Evolutionary conservation across 35 echinoderm and acorn worm genomes (phyloP).

Genomic region (Hemicentrotus pulcherrimus): DNA sequence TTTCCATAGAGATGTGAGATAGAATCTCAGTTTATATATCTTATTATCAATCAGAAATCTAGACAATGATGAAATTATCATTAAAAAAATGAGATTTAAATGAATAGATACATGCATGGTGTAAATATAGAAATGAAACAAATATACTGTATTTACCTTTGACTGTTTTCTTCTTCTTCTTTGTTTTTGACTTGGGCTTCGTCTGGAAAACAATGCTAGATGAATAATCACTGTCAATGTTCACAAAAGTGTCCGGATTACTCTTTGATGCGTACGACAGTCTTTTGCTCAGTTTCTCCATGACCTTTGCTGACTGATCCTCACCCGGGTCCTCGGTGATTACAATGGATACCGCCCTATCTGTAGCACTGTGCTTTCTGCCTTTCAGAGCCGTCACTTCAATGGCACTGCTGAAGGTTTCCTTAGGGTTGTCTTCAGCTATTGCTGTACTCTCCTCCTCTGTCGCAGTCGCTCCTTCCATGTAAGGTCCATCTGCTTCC

Average conservation of each 20-base stretch:
- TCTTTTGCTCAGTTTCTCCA: conserved; percentile 25
- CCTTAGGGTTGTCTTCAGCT: background rate
- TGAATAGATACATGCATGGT: background rate
- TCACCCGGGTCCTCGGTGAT: conserved; percentile 16
- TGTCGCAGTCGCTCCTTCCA: background rate
- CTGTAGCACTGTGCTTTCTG: background rate
- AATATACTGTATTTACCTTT: background rate
- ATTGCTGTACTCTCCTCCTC: background rate
- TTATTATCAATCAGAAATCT: background rate
- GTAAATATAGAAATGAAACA: background rate
- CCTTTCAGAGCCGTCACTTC: conserved; percentile 7
- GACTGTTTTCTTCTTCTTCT: conserved; percentile 68
- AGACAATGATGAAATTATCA: background rate
- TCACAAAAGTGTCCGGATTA: conserved; percentile 3
- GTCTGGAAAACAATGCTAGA: conserved; percentile 63
- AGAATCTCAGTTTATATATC: too few species aligned
- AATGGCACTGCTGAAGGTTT: background rate
- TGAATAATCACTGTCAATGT: conserved; percentile 6
- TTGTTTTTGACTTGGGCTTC: conserved; percentile 82
- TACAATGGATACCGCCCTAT: conserved; percentile 7
- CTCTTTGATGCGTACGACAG: conserved; percentile 14
- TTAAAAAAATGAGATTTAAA: background rate
- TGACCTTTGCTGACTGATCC: conserved; percentile 16
- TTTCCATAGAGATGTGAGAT: too few species aligned
- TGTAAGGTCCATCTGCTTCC: background rate